phyloP scores from a whole-genome alignment of 2,888 invertebrate species.

The Thera britannica region DNA sequence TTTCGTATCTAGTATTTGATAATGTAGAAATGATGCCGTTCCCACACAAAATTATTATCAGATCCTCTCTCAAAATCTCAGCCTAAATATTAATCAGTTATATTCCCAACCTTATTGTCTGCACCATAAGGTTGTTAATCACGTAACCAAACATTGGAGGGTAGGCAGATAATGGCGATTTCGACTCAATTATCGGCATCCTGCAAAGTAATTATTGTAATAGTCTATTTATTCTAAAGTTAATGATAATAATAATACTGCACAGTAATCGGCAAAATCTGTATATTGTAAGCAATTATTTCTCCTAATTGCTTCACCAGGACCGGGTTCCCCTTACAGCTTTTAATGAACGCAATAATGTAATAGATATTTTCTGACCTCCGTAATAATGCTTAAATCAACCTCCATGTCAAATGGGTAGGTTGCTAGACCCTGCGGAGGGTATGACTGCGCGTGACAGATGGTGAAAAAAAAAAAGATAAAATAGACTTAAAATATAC shows the following conservation, averaged over 20 bases:
- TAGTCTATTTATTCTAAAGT: slow-evolving; percentile 70
- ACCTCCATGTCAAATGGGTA: slow-evolving; percentile 50
- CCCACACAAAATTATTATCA: slow-evolving; percentile 24
- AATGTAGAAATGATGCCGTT: background rate
- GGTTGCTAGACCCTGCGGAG: background rate
- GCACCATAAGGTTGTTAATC: slow-evolving; percentile 38
- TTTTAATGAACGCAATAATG: slow-evolving; percentile 79
- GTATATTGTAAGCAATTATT: slow-evolving; percentile 80
- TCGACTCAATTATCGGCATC: slow-evolving; percentile 61
- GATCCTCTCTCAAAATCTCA: slow-evolving; percentile 31
- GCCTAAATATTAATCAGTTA: slow-evolving; percentile 35
- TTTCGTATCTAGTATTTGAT: background rate
- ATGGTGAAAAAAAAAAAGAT: no score
- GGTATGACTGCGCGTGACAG: no score
- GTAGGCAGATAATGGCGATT: slow-evolving; percentile 59
- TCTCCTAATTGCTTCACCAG: slow-evolving; percentile 74
- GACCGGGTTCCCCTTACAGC: slow-evolving; percentile 65
- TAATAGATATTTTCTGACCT: slow-evolving; percentile 81
- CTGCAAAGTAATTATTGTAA: slow-evolving; percentile 75
- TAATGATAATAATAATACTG: slow-evolving; percentile 60
- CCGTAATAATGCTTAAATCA: slow-evolving; percentile 62
- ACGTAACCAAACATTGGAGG: slow-evolving; percentile 9
- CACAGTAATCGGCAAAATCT: slow-evolving; percentile 68
- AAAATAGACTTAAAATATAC: no score
- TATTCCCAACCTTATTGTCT: slow-evolving; percentile 35